phyloP scores from a whole-genome alignment of 2,888 invertebrate species.

The Heliconius erato region DNA sequence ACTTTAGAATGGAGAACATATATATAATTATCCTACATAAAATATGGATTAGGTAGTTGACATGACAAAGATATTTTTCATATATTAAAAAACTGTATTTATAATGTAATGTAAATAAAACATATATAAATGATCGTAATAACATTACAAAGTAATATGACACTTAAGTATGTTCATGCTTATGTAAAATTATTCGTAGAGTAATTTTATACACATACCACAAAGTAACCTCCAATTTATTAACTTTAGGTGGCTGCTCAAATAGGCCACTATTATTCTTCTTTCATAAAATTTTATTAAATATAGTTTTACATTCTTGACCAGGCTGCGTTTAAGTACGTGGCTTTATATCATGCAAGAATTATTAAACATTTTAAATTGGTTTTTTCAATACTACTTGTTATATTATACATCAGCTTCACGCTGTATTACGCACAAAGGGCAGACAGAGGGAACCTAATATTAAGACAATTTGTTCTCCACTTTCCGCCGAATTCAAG shows the following conservation, averaged over 20 bases:
- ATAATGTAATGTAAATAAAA: not conserved
- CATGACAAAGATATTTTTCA: not conserved
- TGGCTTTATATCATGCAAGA: not conserved
- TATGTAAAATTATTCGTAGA: not conserved
- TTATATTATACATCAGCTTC: too few species aligned
- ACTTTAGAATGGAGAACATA: not conserved
- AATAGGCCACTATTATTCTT: not conserved
- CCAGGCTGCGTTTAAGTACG: not conserved
- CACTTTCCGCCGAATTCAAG: too few species aligned
- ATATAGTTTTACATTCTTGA: not conserved
- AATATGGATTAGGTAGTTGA: too few species aligned
- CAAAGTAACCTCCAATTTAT: slow-evolving; percentile 18
- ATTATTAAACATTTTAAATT: not conserved
- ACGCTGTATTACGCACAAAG: too few species aligned
- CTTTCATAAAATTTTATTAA: not conserved
- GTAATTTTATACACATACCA: not conserved
- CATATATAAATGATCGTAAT: not conserved
- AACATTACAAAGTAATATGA: not conserved
- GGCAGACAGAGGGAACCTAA: too few species aligned
- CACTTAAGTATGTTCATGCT: not conserved
- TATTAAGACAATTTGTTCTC: too few species aligned
- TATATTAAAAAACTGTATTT: not conserved
- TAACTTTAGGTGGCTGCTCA: not conserved
- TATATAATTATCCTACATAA: not conserved
- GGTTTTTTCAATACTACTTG: too few species aligned